Evolutionary conservation across 2,113 vertebrate species (phyloP).

Genomic region (Okapia johnstoni): DNA sequence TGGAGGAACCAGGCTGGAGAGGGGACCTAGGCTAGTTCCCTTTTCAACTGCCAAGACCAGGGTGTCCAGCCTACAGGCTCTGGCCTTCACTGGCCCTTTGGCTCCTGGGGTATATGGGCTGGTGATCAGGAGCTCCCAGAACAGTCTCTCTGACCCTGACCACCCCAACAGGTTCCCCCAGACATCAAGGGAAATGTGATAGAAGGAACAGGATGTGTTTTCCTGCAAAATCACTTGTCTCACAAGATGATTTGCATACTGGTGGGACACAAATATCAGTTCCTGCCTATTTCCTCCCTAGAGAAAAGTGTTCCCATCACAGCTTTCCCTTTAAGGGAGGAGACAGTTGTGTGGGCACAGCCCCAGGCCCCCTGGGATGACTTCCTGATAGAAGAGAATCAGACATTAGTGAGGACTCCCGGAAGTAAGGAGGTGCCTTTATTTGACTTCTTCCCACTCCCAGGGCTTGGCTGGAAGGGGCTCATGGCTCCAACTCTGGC

Average conservation of each 20-base stretch:
- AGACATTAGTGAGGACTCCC: not conserved
- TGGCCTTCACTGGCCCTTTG: not conserved
- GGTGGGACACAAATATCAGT: slow-evolving; percentile 22
- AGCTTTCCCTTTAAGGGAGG: not conserved
- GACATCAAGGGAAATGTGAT: slow-evolving; percentile 40
- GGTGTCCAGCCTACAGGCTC: not conserved
- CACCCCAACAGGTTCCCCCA: not conserved
- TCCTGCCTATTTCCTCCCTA: slow-evolving; percentile 49
- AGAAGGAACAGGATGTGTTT: slow-evolving; percentile 48
- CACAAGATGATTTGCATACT: slow-evolving; percentile 52
- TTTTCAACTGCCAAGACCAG: not conserved
- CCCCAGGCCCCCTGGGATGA: not conserved
- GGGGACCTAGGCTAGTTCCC: not conserved
- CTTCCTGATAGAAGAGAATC: not conserved
- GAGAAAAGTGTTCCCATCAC: slow-evolving; percentile 41
- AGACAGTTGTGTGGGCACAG: not conserved
- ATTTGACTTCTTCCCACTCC: not conserved
- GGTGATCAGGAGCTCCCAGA: not conserved
- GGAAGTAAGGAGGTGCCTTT: not conserved
- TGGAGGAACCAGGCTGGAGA: not conserved
- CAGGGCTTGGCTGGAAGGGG: not conserved
- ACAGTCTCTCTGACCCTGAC: not conserved
- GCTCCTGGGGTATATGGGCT: not conserved
- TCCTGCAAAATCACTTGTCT: slow-evolving; percentile 50
- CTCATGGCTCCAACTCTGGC: not conserved